Evolutionary conservation across 2,113 vertebrate genomes (phyloP), one percentile per base, ranked within the genome.

Genomic region (Apodemus speciosus): DNA sequence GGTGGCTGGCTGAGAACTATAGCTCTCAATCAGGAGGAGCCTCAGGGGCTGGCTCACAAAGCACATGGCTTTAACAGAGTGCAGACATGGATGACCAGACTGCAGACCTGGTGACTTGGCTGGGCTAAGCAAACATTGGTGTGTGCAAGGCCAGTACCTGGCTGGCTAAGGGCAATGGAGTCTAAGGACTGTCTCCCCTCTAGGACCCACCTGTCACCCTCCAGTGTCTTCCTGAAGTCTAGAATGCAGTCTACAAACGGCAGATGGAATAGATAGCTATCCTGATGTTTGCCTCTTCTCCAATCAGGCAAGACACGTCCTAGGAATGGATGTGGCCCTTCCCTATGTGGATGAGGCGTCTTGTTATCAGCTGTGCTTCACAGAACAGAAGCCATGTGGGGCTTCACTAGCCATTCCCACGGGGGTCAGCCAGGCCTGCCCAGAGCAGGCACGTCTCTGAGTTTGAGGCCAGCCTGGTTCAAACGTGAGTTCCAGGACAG

Each of bases 341-440:
- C 9, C 21, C 40, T 10, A 9, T 20, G 43, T 3, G 0, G 43
- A 30, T 5, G 0, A 7, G 35, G 75, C 7, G n/a, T 11, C 18
- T 30, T 13, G 40, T n/a, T 40, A 21, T 14, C 10, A 32, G n/a
- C 27, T n/a, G 9, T 18, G 11, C 15, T 0, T 16, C 21, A 49
- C 2, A 25, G 18, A 85, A 85, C 2, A 20, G 18, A 66, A 68
- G 43, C 30, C 8, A 27, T 16, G 15, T 46, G 25, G 15, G 56
- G 79, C 49, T 49, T 21, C 2, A 7, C 14, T 8, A 35, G 43
- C 20, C 32, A 25, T 49, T 68, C 46, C 43, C 60, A 23, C 21
- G 16, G 11, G 56, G n/a, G n/a, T 60, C 58, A 43, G 81, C 38
- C 40, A 84, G 13, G 38, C 7, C 9, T 1, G 35, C 2, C n/a